phyloP scores from a whole-genome alignment of 2,113 vertebrate genomes.

The Manacus vitellinus region DNA sequence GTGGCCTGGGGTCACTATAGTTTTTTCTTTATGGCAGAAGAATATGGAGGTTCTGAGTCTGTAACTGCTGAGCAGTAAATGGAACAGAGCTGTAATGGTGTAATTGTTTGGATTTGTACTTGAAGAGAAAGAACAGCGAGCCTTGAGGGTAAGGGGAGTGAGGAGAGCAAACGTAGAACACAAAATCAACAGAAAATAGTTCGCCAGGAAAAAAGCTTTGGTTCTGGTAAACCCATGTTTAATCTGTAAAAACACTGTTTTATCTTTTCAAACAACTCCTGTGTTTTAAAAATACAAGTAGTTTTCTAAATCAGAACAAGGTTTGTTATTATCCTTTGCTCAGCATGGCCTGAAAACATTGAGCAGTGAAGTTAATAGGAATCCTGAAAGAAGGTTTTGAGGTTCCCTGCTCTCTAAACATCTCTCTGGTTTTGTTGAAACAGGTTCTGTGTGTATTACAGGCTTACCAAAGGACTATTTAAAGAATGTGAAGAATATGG shows the following conservation, averaged over 20 bases:
- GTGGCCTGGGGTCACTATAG: neutral
- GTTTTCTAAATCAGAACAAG: neutral
- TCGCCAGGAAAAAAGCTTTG: neutral
- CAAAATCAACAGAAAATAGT: neutral
- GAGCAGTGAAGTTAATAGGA: neutral
- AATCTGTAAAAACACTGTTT: neutral
- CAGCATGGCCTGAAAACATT: neutral
- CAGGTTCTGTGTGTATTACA: neutral
- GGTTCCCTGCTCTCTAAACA: neutral
- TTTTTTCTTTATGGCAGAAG: neutral
- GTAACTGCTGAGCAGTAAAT: conserved; percentile 24
- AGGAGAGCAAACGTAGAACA: neutral
- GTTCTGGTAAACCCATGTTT: neutral
- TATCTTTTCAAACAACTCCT: neutral
- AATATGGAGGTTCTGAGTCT: neutral
- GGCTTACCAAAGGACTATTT: neutral
- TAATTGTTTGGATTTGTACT: conserved; percentile 1
- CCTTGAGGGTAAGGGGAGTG: neutral
- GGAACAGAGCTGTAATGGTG: neutral
- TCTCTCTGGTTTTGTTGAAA: neutral
- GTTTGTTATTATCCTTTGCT: neutral
- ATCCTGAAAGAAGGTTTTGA: neutral
- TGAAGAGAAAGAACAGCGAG: neutral
- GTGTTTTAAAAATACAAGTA: neutral
- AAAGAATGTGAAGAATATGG: neutral